Evolutionary conservation across 2,888 invertebrate species (phyloP), one percentile per base, ranked within the genome.

Genomic region (Ichneumoninae sp.): DNA sequence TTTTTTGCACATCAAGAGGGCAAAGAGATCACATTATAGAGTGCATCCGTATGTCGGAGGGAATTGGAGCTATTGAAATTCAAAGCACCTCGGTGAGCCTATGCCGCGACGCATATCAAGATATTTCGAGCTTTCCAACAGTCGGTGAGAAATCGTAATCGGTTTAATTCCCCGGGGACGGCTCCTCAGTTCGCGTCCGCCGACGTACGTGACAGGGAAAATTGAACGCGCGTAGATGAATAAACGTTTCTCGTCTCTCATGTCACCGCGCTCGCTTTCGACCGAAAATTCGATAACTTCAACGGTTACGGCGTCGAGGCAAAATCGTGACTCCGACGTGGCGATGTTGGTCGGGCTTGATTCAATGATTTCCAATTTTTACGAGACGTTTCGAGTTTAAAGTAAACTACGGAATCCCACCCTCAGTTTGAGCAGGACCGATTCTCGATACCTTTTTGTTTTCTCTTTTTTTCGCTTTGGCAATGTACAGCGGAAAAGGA

Each of bases 151-250:
- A 74, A 69, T 36, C 68, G 60, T 69, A 81, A 81, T 81, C 74
- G 74, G 69, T 69, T 81, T 75, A 69, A 74, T 74, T 69, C 47
- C 57, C 36, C 36, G 50, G 36, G 26, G 81, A 47, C 33, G 30
- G 36, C 26, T 50, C 57, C 52, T 74, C 47, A 57, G 22, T 69
- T 22, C 68, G 33, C 68, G 74, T 22, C 33, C 33, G 50, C 33
- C 13, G 50, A 13, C 30, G 16, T 74, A 52, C 69, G 74, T 75
- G 81, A 81, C 74, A 60, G 47, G 74, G 36, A 75, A 74, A 74
- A 60, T 81, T 81, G 22, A 75, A 69, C 68, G 74, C 22, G 13
- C 26, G 68, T 50, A 44, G 69, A 81, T 68, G 74, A 80, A 71
- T 73, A 57, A 81, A 22, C 44, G 57, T 36, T 44, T n/a, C 40